Base-by-base conservation (phyloP, 1,140 invertebrate genomes). In the Antheraea mylitta region DNA sequence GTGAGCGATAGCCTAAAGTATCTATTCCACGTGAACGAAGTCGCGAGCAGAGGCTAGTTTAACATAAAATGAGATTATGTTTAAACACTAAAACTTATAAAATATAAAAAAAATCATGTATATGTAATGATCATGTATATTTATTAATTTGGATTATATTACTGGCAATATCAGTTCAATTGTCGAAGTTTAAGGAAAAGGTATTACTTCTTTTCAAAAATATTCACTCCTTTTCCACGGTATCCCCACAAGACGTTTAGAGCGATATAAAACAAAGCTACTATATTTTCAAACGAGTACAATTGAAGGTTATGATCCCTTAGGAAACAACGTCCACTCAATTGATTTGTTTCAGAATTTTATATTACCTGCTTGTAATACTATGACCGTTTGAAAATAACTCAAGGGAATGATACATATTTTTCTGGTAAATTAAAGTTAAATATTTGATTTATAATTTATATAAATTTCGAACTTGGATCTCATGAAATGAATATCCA, bases 281-380 rank as follows among this genome's bases (percentile, higher is more conserved):
- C 16, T 53, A 53, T 13, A 10, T 22, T 22, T 61, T 61, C 18
- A 7, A 61, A 0, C 60, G 10, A 16, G 60, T 61, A 30, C 60
- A 61, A 30, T 61, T 36, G 45, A 61, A 36, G 18, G 60, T 61
- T 61, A 53, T 53, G 60, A 19, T 61, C 60, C 60, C 60, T 30
- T 22, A 61, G 60, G 60, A 61, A 61, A 61, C 30, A 61, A 53
- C 13, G 30, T 61, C 60, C 19, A 22, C 19, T 22, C 9, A 7
- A 61, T 61, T 61, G 60, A 30, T 61, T 61, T 61, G 19, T 18
- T 61, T 61, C n/a, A 18, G 7, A 36, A 61, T 61, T 61, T 61
- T 61, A 22, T 61, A 61, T 22, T 16, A 53, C 45, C 11, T 11
- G 8, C 38, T 42, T 42, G 38, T 53, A 16, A 53, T 13, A 53